phyloP scores from a whole-genome alignment of 2,797 vertebrate genomes.

The Onychomys leucogaster region DNA sequence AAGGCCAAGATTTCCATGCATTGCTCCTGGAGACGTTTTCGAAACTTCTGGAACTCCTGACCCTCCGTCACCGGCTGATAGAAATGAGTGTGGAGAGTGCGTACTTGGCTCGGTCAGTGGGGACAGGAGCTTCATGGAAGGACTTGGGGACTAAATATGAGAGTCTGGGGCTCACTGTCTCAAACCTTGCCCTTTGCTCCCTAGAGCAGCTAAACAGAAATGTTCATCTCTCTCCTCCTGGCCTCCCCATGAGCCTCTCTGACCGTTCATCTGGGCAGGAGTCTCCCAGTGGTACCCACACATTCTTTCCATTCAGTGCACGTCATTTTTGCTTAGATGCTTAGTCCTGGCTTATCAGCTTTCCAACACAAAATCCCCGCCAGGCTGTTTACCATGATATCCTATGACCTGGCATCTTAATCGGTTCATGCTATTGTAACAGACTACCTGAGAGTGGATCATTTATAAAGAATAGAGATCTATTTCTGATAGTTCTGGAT shows the following conservation, averaged over 20 bases:
- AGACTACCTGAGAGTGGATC: not conserved
- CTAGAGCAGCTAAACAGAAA: not conserved
- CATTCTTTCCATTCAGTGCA: not conserved
- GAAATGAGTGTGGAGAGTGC: conserved; percentile 85
- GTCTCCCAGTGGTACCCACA: not conserved
- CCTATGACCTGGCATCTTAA: not conserved
- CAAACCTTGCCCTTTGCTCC: not conserved
- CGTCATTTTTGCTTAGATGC: not conserved
- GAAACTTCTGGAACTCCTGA: conserved; percentile 88
- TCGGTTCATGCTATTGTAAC: not conserved
- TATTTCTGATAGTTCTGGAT: not conserved
- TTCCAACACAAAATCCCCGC: not conserved
- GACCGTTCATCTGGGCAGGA: not conserved
- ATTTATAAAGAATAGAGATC: not conserved
- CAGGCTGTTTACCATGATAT: fast-evolving
- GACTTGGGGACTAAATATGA: not conserved
- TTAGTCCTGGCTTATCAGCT: not conserved
- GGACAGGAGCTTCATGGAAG: not conserved
- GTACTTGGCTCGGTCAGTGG: conserved; percentile 86
- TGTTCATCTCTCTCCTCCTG: not conserved
- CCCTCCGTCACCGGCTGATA: conserved; percentile 85
- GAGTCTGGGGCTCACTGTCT: not conserved
- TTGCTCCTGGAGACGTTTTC: conserved; percentile 87
- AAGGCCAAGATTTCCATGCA: conserved; percentile 80
- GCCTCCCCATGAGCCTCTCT: not conserved